Evolutionary conservation across 2,888 invertebrate species (phyloP).

Genomic region (Cheilosia pagana): DNA sequence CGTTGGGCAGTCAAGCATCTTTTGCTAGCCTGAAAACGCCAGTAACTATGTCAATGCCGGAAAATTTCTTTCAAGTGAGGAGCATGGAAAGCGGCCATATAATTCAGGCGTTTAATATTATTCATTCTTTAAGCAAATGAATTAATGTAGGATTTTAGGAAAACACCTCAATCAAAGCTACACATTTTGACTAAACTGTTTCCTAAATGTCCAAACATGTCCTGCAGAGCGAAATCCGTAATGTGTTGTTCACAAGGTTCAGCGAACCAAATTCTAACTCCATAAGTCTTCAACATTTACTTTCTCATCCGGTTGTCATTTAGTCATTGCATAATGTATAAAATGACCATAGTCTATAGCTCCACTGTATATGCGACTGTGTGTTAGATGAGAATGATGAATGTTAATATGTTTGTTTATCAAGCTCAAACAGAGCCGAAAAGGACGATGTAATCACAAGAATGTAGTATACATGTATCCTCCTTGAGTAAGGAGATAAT

Average conservation of each 20-base stretch:
- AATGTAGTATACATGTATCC: constrained; percentile 48
- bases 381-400: constrained; percentile 15
- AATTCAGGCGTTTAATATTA: no score
- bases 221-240: constrained; percentile 5
- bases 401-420: constrained; percentile 57
- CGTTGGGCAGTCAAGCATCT: no score
- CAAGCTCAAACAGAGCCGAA: constrained; percentile 45
- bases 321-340: constrained; percentile 50
- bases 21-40: no score
- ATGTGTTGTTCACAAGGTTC: background rate
- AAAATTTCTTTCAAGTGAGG: no score
- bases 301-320: constrained; percentile 57
- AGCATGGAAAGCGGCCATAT: no score
- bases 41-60: no score
- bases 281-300: constrained; percentile 54
- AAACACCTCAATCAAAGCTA: constrained; percentile 20
- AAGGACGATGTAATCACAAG: constrained; percentile 53
- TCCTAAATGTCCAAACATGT: constrained; percentile 29
- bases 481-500: constrained; percentile 46
- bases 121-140: no score
- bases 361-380: constrained; percentile 11
- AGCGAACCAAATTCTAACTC: constrained; percentile 13
- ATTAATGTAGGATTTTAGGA: background rate
- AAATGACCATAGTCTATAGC: constrained; percentile 26
- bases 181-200: constrained; percentile 34